Percentiles rank a stretch among this genome's conserved stretches.
phyloP scores from a whole-genome alignment of 64 coral and sea anemone genomes.

The Montipora sp. region DNA sequence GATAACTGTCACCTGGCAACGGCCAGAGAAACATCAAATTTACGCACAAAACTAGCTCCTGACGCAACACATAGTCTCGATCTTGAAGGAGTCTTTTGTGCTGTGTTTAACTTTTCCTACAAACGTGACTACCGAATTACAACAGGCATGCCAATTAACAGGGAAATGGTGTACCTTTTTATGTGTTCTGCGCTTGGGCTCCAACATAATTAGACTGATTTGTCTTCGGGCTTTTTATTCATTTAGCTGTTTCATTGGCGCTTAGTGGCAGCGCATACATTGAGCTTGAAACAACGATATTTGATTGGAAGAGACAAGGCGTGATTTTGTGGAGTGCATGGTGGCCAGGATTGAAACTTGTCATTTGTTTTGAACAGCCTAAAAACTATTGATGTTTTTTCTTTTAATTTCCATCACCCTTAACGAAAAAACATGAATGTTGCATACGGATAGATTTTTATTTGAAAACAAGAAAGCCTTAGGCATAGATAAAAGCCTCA shows the following conservation, averaged over 20 bases:
- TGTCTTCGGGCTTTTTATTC: too few relatives aligned
- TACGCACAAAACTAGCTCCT: not conserved
- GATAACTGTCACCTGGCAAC: not conserved
- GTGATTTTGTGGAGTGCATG: slow-evolving; percentile 17
- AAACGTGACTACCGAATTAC: not conserved
- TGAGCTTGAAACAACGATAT: slow-evolving; percentile 1
- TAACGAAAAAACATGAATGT: not conserved
- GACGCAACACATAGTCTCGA: too few relatives aligned
- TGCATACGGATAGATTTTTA: not conserved
- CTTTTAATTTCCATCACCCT: not conserved
- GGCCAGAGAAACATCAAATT: not conserved
- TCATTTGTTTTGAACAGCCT: slow-evolving; percentile 1
- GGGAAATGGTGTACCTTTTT: not conserved
- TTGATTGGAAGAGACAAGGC: not conserved
- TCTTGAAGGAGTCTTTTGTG: not conserved
- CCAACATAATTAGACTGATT: too few relatives aligned
- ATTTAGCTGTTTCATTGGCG: too few relatives aligned
- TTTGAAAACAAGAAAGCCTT: not conserved
- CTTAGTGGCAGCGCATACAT: not conserved
- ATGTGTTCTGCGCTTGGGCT: too few relatives aligned
- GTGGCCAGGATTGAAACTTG: not conserved
- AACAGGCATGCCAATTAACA: not conserved
- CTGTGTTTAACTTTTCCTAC: not conserved
- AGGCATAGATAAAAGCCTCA: not conserved
- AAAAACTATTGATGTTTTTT: slow-evolving; percentile 1